Conservation (phyloP, 2,888 invertebrate genomes). For the Esperia sulphurella region DNA sequence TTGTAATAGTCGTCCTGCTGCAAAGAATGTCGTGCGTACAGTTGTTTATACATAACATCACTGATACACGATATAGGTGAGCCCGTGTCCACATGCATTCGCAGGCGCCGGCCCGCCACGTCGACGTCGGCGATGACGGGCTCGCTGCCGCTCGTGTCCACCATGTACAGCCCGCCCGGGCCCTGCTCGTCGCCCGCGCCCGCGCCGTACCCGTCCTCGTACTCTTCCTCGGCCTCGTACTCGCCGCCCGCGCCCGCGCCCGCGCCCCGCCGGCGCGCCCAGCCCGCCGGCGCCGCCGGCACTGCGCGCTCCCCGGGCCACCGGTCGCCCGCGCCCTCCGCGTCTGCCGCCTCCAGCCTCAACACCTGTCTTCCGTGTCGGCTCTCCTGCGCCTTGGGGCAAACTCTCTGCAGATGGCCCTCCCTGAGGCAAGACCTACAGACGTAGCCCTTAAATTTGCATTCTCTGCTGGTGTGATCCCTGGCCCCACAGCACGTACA, state of each 20-base stretch:
- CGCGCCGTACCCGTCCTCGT: neutral
- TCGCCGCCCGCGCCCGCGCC: neutral
- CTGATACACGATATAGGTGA: slow-evolving; percentile 5
- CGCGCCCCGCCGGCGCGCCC: no score
- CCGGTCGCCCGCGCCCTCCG: no score
- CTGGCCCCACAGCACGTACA: neutral
- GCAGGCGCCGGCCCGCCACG: slow-evolving; percentile 1
- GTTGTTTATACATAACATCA: neutral
- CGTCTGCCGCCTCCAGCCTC: neutral
- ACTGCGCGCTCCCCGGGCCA: no score
- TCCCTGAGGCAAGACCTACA: slow-evolving; percentile 1
- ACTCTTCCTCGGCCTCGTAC: neutral
- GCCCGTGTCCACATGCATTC: no score
- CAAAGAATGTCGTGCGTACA: no score
- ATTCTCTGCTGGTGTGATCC: neutral
- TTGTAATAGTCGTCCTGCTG: no score
- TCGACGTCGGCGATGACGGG: slow-evolving; percentile 4
- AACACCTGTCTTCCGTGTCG: neutral
- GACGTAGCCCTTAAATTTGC: slow-evolving; percentile 6
- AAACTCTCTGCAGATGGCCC: slow-evolving; percentile 4
- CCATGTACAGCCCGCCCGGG: neutral
- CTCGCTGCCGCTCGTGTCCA: slow-evolving; percentile 2
- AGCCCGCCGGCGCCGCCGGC: no score
- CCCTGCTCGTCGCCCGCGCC: no score
- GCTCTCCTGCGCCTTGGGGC: neutral